Percentiles rank a stretch among this genome's conserved stretches.
Evolutionary conservation across 2,113 vertebrate genomes (phyloP).

Genomic region (Halichoeres trimaculatus): DNA sequence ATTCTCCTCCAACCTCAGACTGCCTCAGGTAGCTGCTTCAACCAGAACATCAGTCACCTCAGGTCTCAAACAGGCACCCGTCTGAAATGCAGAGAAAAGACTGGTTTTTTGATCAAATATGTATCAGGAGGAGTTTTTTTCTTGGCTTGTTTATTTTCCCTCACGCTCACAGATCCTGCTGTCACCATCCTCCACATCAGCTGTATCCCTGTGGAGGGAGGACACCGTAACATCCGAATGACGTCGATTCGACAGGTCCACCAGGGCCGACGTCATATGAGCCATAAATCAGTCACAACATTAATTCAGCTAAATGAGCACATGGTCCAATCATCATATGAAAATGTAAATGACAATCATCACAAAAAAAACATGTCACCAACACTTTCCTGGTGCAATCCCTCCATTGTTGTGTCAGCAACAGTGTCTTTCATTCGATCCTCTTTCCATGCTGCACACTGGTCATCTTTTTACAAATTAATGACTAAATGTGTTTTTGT

Average conservation of each 20-base stretch:
- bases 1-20: constrained; percentile 15
- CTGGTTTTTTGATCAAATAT: constrained; percentile 50
- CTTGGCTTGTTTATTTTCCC: constrained; percentile 24
- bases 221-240: constrained; percentile 1
- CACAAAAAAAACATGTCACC: too few species aligned
- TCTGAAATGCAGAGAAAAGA: constrained; percentile 37
- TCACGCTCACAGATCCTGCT: constrained; percentile 19
- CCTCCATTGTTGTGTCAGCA: too few species aligned
- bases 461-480: too few species aligned
- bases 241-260: too few species aligned
- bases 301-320: constrained; percentile 14
- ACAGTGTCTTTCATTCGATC: too few species aligned
- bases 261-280: neutral
- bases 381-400: too few species aligned
- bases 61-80: constrained; percentile 39
- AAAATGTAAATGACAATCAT: too few species aligned
- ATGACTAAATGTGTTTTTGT: too few species aligned
- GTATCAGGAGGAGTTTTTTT: constrained; percentile 28
- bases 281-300: neutral
- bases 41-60: constrained; percentile 29
- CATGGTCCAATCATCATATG: too few species aligned
- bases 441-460: too few species aligned
- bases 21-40: constrained; percentile 10
- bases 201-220: constrained; percentile 22
- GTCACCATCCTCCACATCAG: constrained; percentile 27